phyloP scores from a whole-genome alignment of 2,113 vertebrate genomes.

The Gymnorhina tibicen region DNA sequence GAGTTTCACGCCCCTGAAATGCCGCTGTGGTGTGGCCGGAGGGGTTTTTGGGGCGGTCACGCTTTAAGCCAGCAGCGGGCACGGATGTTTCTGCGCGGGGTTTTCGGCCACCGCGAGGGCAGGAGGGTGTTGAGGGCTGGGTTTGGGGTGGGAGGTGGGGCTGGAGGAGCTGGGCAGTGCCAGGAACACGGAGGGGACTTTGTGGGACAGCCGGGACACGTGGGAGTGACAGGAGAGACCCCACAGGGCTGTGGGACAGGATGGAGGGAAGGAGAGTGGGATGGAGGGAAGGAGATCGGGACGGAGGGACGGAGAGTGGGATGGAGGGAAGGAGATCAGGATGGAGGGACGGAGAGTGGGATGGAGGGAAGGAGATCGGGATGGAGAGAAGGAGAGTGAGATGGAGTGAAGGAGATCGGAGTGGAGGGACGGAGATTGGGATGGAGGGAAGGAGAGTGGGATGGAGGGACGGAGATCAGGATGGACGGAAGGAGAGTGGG shows the following conservation, averaged over 20 bases:
- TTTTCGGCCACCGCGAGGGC: neutral
- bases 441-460: neutral
- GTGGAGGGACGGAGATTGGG: too few relatives aligned
- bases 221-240: neutral
- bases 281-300: neutral
- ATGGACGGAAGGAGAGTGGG: neutral
- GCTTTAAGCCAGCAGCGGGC: neutral
- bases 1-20: rapidly evolving
- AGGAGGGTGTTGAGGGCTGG: neutral
- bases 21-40: neutral
- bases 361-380: neutral
- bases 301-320: neutral
- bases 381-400: neutral
- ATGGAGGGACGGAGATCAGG: too few relatives aligned
- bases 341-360: too few relatives aligned
- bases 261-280: neutral
- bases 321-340: too few relatives aligned
- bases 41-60: neutral
- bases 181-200: too few relatives aligned
- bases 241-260: neutral
- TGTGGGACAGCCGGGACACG: rapidly evolving
- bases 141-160: neutral
- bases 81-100: neutral
- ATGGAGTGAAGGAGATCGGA: too few relatives aligned
- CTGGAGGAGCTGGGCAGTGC: neutral